Evolutionary conservation across 2,113 vertebrate genomes (phyloP), one percentile per base, ranked within the genome.

Genomic region (Crotalus tigris): DNA sequence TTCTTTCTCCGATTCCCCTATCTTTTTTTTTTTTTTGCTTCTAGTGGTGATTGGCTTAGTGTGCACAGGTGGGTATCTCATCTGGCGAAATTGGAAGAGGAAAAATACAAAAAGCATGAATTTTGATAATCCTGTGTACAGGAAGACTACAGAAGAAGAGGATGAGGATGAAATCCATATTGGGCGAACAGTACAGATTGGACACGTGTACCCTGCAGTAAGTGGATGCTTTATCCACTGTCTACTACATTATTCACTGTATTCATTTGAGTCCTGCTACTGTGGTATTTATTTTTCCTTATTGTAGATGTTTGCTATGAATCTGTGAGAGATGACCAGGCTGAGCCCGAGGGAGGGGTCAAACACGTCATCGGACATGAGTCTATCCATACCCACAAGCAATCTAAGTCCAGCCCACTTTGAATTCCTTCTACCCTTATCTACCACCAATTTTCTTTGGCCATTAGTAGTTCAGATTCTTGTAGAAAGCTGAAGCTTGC

Each of bases 41-140:
- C 97, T 97, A 99, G 99, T 98, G 97, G 98, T 99, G 94, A 98
- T 99, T 93, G 98, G 98, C 92, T 95, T 99, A 86, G 97, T 99
- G 93, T 99, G 99, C 97, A 98, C 98, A 95, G 98, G 98, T 15
- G 99, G 99, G 59, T 99, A 98, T 97, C 98, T 99, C 98, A 98
- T 99, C 92, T 99, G 99, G 99, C 98, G 99, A 94, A 99, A 99
- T 97, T 99, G 99, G 99, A 98, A 99, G 93, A 97, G 99, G 97
- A 99, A 98, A 97, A 99, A 99, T 94, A 99, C 99, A 64, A 99
- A 99, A 97, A 99, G 99, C 98, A 99, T 99, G 99, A 99, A 99
- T 96, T 99, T 99, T 96, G 99, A 99, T 97, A 99, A 99, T 96
- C 99, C 99, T 0, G 99, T 99, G 0, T 99, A 99, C 91, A 98